Percentiles rank a stretch among this genome's conserved stretches.
Evolutionary conservation across 2,113 vertebrate genomes (phyloP).

Genomic region (Erpornis zantholeuca): DNA sequence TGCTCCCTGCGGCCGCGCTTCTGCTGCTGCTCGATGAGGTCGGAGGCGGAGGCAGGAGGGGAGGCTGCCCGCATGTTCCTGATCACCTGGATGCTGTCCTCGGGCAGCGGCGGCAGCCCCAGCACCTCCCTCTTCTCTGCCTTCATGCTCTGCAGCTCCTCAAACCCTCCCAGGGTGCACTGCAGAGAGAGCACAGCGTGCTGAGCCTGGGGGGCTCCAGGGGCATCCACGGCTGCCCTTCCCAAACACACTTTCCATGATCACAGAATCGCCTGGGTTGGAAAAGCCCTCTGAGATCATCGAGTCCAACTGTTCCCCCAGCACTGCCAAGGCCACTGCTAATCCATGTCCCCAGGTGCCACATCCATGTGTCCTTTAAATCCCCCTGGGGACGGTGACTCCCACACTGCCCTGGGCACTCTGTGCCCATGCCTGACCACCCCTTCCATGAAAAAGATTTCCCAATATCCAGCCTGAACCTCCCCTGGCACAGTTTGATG

Average conservation of each 20-base stretch:
- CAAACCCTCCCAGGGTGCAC: conserved; percentile 95
- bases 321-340: neutral
- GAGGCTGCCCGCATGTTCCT: conserved; percentile 95
- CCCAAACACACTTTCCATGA: rapidly evolving
- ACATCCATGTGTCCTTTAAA: neutral
- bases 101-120: conserved; percentile 87
- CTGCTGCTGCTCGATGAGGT: conserved; percentile 98
- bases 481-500: neutral
- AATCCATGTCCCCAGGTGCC: neutral
- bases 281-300: neutral
- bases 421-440: neutral
- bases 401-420: neutral
- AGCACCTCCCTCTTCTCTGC: conserved; percentile 82
- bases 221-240: no score
- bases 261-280: rapidly evolving
- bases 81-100: conserved; percentile 96
- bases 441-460: neutral
- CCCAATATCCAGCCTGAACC: neutral
- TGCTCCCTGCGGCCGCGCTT: conserved; percentile 92
- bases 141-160: conserved; percentile 92
- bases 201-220: rapidly evolving
- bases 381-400: no score
- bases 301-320: neutral
- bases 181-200: neutral
- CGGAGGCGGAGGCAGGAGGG: conserved; percentile 92